phyloP scores from a whole-genome alignment of 2,797 vertebrate species.

The Danio tinwini region DNA sequence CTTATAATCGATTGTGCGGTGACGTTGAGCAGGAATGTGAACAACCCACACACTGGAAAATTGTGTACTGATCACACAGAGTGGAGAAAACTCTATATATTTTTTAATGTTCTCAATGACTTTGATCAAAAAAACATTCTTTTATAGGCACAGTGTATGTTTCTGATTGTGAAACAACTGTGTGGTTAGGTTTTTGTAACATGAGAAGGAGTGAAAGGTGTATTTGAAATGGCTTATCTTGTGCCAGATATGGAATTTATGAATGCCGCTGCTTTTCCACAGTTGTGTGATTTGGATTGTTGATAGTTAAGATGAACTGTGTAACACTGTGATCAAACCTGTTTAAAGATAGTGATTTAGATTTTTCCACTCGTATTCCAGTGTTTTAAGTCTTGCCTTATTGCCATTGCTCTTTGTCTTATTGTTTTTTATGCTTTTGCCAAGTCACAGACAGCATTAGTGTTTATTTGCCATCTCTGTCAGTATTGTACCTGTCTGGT shows the following conservation, averaged over 20 bases:
- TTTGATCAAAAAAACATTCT: not conserved
- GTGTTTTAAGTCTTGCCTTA: not conserved
- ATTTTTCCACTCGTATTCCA: not conserved
- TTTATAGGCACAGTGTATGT: not conserved
- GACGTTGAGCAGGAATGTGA: slow-evolving; percentile 89
- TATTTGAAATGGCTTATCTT: not conserved
- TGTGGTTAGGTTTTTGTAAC: not conserved
- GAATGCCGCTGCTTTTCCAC: slow-evolving; percentile 1
- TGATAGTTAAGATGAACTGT: slow-evolving; percentile 5
- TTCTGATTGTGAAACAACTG: not conserved
- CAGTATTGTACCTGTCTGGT: slow-evolving; percentile 8
- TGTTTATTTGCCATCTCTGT: not conserved
- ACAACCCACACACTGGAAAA: slow-evolving; percentile 98
- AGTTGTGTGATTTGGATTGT: not conserved
- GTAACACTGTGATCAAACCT: slow-evolving; percentile 10
- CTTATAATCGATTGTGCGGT: slow-evolving; percentile 96
- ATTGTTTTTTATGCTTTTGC: not conserved
- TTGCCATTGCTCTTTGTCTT: not conserved
- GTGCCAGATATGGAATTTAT: not conserved
- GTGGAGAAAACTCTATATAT: slow-evolving; percentile 35
- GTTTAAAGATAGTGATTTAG: not conserved
- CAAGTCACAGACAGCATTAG: not conserved
- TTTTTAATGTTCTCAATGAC: slow-evolving; percentile 31
- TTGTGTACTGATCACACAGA: slow-evolving; percentile 79
- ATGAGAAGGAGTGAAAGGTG: not conserved